Percentiles rank a stretch among this genome's conserved stretches.
These are phyloP conservation scores for Hemaris fuciformis DNA, from an alignment of 2,888 invertebrate species.

Conservation along the genomic window DNA sequence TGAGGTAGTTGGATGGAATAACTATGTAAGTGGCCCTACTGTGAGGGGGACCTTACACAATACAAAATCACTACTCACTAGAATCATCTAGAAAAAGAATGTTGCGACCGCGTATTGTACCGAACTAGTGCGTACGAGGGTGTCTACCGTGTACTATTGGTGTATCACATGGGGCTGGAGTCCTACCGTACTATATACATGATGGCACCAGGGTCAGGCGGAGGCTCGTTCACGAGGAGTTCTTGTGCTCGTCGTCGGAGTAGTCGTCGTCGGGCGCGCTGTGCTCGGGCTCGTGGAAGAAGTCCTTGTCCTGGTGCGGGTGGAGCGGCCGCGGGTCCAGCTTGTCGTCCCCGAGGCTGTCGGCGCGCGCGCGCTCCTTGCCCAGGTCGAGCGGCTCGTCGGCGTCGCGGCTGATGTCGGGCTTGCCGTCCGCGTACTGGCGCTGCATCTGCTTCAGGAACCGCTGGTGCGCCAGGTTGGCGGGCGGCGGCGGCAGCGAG, in stretches of 20 bases:
- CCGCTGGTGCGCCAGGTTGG: conserved; percentile 80
- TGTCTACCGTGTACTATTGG: conserved; percentile 40
- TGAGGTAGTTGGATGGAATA: conserved; percentile 83
- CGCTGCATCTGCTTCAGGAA: conserved; percentile 84
- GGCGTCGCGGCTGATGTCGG: conserved; percentile 78
- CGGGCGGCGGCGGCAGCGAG: conserved; percentile 79
- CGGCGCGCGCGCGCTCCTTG: conserved; percentile 71
- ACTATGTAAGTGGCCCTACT: conserved; percentile 74
- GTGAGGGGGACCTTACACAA: conserved; percentile 67
- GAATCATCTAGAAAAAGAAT: conserved; percentile 59
- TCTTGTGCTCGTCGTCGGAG: conserved; percentile 73
- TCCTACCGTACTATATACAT: conserved; percentile 50
- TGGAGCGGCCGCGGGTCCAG: too few relatives aligned
- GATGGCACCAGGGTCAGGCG: conserved; percentile 69
- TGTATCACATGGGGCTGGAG: conserved; percentile 30
- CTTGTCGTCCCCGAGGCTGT: conserved; percentile 69
- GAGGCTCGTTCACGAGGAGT: conserved; percentile 62
- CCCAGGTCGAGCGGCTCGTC: conserved; percentile 81
- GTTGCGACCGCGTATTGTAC: conserved; percentile 32
- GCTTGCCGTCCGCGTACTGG: conserved; percentile 80
- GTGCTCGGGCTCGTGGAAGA: conserved; percentile 65
- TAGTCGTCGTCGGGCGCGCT: conserved; percentile 72
- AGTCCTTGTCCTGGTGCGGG: conserved; percentile 73
- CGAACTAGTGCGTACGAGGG: conserved; percentile 49
- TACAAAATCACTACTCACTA: conserved; percentile 76